Evolutionary conservation across 2,888 invertebrate species (phyloP), one percentile per base, ranked within the genome.

Genomic region (Geophilus truncorum): DNA sequence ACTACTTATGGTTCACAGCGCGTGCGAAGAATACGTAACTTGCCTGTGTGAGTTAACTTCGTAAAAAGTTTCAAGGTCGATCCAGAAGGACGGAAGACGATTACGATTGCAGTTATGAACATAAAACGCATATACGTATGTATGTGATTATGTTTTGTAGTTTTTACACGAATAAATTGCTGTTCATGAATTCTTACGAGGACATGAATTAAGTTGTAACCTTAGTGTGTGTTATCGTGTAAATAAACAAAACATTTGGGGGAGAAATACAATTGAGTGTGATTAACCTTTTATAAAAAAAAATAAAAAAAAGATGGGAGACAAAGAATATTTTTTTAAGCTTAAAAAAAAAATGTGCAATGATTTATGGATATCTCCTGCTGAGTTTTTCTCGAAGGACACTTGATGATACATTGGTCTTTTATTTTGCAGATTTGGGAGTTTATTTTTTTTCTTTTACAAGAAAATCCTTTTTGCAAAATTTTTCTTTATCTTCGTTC

Each of bases 11-110:
- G 70, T 23, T 12, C 70, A 23, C 23, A 70, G 70, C 70, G 70
- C 70, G 70, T 70, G 70, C 70, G 70, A 25, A 12, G 70, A 70
- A 70, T 70, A 70, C 70, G 70, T 70, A 70, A 70, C 70, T 25
- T 28, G 70, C 28, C 70, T 12, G 15, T 70, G 28, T 25, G 70
- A 28, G 25, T 23, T 28, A n/a, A 70, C 70, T 70, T 70, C 10
- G 25, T 28, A 70, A 70, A 70, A 70, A 70, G 25, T 28, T 70
- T 28, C 70, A 70, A 70, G 70, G 70, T 70, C 70, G 70, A 25
- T 10, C 4, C 28, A 10, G 12, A 70, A 70, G 70, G 70, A 70
- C 70, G 70, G 70, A 70, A 70, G 70, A 28, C 10, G 28, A n/a
- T 70, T 70, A 62, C 25, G 15, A 25, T 28, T 23, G 12, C 12